phyloP scores from a whole-genome alignment of 2,113 vertebrate genomes.

The Monarcha castaneiventris region DNA sequence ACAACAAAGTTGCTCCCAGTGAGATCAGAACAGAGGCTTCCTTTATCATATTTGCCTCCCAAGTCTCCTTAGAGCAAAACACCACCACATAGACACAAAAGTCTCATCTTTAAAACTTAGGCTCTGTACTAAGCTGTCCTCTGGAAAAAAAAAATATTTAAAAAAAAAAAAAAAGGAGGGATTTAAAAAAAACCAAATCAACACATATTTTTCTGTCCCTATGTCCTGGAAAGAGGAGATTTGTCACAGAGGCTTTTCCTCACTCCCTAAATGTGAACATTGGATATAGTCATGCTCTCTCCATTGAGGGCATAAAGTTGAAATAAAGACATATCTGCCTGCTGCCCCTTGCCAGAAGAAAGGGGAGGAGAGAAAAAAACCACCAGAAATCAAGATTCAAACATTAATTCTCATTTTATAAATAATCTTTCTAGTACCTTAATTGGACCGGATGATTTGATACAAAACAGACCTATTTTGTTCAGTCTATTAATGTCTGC shows the following conservation, averaged over 20 bases:
- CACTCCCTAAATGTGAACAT: not conserved
- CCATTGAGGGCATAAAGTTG: not conserved
- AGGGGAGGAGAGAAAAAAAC: fast-evolving
- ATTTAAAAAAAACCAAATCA: fast-evolving
- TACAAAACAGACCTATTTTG: not conserved
- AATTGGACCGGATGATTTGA: not conserved
- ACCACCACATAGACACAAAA: not conserved
- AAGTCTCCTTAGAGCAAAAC: not conserved
- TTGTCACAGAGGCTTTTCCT: not conserved
- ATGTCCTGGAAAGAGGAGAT: not conserved
- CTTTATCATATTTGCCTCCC: not conserved
- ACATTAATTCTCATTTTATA: not conserved
- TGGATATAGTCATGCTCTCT: not conserved
- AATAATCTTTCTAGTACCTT: not conserved
- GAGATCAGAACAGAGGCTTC: not conserved
- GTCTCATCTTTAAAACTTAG: not conserved
- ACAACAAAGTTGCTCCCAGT: not conserved
- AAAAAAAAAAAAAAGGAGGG: fast-evolving
- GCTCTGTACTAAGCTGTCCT: not conserved
- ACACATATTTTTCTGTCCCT: not conserved
- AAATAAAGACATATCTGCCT: not conserved
- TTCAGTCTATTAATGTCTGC: not conserved
- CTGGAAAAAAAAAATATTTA: not conserved
- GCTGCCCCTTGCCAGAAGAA: not conserved
- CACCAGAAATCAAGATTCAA: not conserved